Base-by-base conservation (phyloP, 2,888 invertebrate genomes). In the Choreutis nemorana region DNA sequence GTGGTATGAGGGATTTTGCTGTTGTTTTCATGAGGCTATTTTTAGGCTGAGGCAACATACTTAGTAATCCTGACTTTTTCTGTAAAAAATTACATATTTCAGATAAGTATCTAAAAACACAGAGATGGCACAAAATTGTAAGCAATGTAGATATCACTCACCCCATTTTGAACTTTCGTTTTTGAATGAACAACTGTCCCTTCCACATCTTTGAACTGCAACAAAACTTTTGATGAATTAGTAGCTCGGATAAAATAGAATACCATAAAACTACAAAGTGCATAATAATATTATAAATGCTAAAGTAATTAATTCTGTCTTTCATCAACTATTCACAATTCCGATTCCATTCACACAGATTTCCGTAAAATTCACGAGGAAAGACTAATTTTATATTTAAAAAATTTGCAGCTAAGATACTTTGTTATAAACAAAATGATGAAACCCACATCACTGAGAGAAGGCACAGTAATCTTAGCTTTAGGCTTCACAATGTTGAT, bases 21-120 rank as follows among this genome's bases (percentile, higher is more conserved):
- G 58, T 62, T 30, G 65, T 31, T 18, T 9, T 32, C 9, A 14
- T 54, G 3, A 59, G 48, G 24, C 55, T 60, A 47, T 75, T 71
- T 62, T 80, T 85, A 8, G 91, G 90, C 41, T 84, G 82, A 5
- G 90, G 91, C 23, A 91, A 58, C 23, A 90, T 65, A 32, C 85
- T 81, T 25, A 91, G 79, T 6, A 91, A 62, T 5, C 87, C 84
- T 9, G 84, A 83, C 37, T 82, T 83, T 70, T 82, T 84, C 86
- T 87, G 54, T 35, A 57, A 60, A 23, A 31, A 38, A 13, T 26
- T 20, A 33, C 12, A 30, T 27, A 11, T n/a, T n/a, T n/a, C n/a
- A n/a, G n/a, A n/a, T n/a, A n/a, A n/a, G n/a, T n/a, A n/a, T n/a
- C n/a, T n/a, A n/a, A n/a, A n/a, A n/a, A n/a, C n/a, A n/a, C n/a